Evolutionary conservation across 2,113 vertebrate genomes (phyloP), one percentile per base, ranked within the genome.

Genomic region (Oncorhynchus gorbuscha): DNA sequence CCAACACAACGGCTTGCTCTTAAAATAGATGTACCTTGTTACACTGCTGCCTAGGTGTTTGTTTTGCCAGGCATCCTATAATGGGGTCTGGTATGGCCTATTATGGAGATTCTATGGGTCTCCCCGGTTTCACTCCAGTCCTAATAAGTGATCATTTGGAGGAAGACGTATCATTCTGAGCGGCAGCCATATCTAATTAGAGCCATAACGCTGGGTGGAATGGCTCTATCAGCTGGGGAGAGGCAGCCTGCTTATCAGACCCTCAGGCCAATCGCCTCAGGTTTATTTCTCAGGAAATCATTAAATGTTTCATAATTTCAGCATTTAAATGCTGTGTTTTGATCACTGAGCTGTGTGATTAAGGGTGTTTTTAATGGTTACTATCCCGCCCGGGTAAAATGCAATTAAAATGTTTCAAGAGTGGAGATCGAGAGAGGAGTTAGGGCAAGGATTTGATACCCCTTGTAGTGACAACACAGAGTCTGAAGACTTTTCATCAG

Each of bases 131-230:
- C 84, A 72, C 66, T 85, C 35, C 32, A 79, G 70, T 68, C 51
- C 48, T 77, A 73, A 85, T 81, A 82, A 83, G 75, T 85, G 81
- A 81, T 78, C 12, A 78, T 66, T 82, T 67, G 18, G 77, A 82
- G 82, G 77, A 79, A 81, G 75, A 81, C 51, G 78, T 82, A 88
- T 77, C 84, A 81, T 84, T 85, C 69, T 71, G 82, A 73, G 81
- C 70, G 67, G 81, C 80, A 84, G 77, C 86, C 87, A 79, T 89
- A 83, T 88, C 87, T 90, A 92, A 92, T 90, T 62, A 82, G 82
- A 69, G 81, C 86, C 76, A 85, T 89, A 90, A 89, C 76, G 78
- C 76, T 45, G 80, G 79, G 83, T 13, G 81, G 82, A 85, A 90
- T 80, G 77, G 86, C 82, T 90, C 75, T 83, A 83, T 89, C 82